phyloP scores from a whole-genome alignment of 1,140 invertebrate species.

The Dinoponera quadriceps region DNA sequence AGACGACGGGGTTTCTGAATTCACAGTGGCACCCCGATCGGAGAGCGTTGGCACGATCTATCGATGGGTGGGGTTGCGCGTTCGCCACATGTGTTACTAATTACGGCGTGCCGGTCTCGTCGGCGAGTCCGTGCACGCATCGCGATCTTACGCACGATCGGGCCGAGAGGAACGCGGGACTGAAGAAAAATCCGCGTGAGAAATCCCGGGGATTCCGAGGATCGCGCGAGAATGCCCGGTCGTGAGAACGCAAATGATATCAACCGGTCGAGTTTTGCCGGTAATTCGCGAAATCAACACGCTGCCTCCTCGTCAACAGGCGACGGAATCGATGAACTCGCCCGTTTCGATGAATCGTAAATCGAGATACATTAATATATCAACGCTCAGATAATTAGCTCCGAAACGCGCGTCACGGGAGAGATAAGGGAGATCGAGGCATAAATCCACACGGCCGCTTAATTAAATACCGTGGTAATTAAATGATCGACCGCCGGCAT shows the following conservation, averaged over 20 bases:
- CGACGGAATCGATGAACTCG: no score
- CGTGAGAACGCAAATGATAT: constrained; percentile 67
- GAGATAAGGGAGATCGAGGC: background rate
- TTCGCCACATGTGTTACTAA: constrained; percentile 78
- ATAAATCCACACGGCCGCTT: constrained; percentile 36
- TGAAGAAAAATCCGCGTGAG: background rate
- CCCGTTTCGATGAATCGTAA: no score
- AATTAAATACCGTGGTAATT: constrained; percentile 52
- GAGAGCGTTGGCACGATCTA: constrained; percentile 55
- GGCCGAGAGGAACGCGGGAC: background rate
- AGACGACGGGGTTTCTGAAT: background rate
- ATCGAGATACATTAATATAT: no score
- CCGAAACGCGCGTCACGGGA: background rate
- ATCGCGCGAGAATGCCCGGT: constrained; percentile 33
- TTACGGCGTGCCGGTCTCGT: constrained; percentile 70
- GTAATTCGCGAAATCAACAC: no score
- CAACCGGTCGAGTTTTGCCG: constrained; percentile 34
- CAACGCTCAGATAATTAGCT: no score
- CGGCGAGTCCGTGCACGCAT: constrained; percentile 53
- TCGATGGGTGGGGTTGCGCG: constrained; percentile 67
- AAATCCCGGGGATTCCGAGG: background rate
- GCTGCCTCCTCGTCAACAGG: no score
- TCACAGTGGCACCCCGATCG: constrained; percentile 24
- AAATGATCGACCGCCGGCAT: constrained; percentile 13
- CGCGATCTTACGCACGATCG: constrained; percentile 66